Percentiles rank a stretch among this genome's conserved stretches.
Evolutionary conservation across 2,888 invertebrate genomes (phyloP).

Genomic region (Drosophila hamatofila): DNA sequence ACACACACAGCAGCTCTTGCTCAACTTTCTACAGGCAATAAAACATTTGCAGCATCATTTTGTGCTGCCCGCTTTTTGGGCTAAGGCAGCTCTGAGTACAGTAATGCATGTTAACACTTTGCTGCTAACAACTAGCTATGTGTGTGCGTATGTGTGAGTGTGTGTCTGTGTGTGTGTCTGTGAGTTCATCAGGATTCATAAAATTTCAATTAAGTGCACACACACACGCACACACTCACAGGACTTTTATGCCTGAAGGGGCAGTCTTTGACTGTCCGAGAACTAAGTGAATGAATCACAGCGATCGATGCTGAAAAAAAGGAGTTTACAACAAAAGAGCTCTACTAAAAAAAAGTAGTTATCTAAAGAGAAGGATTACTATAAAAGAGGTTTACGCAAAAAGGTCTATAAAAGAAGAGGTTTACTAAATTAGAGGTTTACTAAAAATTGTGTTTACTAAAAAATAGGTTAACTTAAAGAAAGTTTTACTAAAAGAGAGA

Average conservation of each 20-base stretch:
- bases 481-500: not conserved
- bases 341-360: too few relatives aligned
- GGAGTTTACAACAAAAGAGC: too few relatives aligned
- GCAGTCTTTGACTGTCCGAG: not conserved
- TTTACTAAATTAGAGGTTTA: not conserved
- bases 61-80: slow-evolving; percentile 46
- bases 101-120: slow-evolving; percentile 28
- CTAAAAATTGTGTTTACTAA: not conserved
- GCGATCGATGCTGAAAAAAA: not conserved
- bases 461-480: not conserved
- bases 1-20: not conserved
- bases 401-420: too few relatives aligned
- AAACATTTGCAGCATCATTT: slow-evolving; percentile 55
- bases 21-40: slow-evolving; percentile 49
- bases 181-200: slow-evolving; percentile 4
- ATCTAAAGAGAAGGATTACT: too few relatives aligned
- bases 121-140: slow-evolving; percentile 1
- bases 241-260: not conserved
- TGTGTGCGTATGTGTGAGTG: not conserved
- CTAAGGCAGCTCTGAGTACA: slow-evolving; percentile 17
- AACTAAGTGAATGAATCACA: too few relatives aligned
- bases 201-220: slow-evolving; percentile 25
- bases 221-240: not conserved
- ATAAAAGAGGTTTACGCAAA: not conserved
- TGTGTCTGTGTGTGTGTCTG: not conserved